phyloP scores from a whole-genome alignment of 2,888 invertebrate genomes.

The Atethmia centrago region DNA sequence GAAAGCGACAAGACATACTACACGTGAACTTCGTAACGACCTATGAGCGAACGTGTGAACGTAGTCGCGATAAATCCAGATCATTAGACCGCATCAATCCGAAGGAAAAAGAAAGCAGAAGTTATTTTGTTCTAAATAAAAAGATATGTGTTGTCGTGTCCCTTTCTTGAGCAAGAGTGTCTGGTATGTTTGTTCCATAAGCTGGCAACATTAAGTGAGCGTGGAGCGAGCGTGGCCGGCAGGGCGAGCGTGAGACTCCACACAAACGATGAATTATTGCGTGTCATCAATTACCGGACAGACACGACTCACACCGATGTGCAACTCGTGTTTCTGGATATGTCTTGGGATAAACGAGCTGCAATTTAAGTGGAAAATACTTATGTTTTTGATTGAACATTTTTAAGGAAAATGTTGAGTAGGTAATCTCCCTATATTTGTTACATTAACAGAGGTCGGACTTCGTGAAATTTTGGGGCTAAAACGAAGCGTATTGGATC shows the following conservation, averaged over 20 bases:
- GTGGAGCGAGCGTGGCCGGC: constrained; percentile 62
- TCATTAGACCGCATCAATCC: constrained; percentile 67
- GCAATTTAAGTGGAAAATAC: background rate
- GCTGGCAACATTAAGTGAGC: constrained; percentile 65
- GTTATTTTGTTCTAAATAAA: constrained; percentile 67
- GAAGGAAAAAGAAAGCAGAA: constrained; percentile 55
- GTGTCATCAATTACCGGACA: constrained; percentile 88
- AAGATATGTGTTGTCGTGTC: constrained; percentile 63
- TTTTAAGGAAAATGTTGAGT: background rate
- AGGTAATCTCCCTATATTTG: background rate
- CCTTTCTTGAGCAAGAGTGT: constrained; percentile 58
- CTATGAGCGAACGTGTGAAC: constrained; percentile 48
- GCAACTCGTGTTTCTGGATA: constrained; percentile 60
- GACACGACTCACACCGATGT: constrained; percentile 73
- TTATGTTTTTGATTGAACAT: background rate
- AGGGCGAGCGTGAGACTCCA: constrained; percentile 82
- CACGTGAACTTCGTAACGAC: constrained; percentile 52
- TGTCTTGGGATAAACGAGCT: constrained; percentile 28
- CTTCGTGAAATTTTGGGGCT: background rate
- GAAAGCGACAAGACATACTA: constrained; percentile 40
- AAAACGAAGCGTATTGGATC: background rate
- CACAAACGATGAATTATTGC: constrained; percentile 89
- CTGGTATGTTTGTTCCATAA: constrained; percentile 61
- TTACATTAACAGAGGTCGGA: background rate
- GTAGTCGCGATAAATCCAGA: constrained; percentile 62